Percentiles rank a stretch among this genome's conserved stretches.
Conservation (phyloP, 2,113 vertebrate genomes). For the Guaruba guarouba region DNA sequence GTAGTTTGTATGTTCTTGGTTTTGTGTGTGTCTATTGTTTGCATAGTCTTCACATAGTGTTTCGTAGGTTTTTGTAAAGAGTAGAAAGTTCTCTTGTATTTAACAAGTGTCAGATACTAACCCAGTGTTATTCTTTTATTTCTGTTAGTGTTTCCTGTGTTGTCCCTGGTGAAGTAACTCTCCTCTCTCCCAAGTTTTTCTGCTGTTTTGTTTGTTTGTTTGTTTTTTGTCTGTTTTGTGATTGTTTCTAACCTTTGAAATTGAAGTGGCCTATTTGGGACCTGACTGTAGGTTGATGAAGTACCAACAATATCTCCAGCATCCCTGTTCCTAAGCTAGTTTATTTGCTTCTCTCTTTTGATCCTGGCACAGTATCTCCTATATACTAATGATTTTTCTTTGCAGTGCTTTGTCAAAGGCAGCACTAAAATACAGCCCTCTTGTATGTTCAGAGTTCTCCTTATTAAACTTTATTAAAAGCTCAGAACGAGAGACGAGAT, state of each 20-base stretch:
- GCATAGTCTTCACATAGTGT: background rate
- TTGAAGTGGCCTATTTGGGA: background rate
- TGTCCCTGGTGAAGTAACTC: background rate
- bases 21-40: background rate
- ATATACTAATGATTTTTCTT: constrained; percentile 2
- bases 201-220: background rate
- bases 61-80: background rate
- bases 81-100: background rate
- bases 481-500: background rate
- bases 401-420: constrained; percentile 1
- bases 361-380: background rate
- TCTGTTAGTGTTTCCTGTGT: background rate
- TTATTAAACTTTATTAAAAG: constrained; percentile 16
- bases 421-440: background rate
- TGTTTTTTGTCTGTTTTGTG: background rate
- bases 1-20: background rate
- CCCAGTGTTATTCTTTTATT: background rate
- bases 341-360: background rate
- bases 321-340: background rate
- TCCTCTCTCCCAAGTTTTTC: background rate
- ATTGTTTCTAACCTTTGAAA: background rate
- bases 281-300: background rate
- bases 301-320: background rate
- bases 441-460: background rate
- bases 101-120: background rate